phyloP scores from a whole-genome alignment of 2,797 vertebrate genomes.

The Anas flavirostris region DNA sequence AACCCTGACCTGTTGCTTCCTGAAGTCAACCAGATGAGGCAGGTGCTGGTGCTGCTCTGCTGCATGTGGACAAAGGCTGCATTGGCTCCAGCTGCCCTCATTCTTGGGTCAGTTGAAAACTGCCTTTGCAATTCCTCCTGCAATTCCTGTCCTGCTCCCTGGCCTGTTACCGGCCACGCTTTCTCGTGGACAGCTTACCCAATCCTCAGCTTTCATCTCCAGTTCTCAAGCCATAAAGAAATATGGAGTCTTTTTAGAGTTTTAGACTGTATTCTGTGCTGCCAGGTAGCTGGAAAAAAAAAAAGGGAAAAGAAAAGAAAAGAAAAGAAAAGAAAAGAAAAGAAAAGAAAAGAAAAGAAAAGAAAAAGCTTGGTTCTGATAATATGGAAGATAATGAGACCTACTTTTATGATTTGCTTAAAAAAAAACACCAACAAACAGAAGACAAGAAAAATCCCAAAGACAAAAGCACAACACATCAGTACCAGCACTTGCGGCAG shows the following conservation, averaged over 20 bases:
- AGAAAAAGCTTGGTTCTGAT: not conserved
- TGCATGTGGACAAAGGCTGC: not conserved
- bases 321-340: too few relatives aligned
- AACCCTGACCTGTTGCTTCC: not conserved
- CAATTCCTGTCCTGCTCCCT: too few relatives aligned
- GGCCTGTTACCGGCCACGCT: not conserved
- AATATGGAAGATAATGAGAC: not conserved
- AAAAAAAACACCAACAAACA: not conserved
- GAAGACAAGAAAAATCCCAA: not conserved
- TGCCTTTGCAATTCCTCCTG: not conserved
- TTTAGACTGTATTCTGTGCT: not conserved
- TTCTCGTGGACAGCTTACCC: not conserved
- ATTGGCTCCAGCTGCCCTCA: fast-evolving
- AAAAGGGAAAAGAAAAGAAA: not conserved
- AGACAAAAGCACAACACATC: not conserved
- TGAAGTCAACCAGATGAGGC: not conserved
- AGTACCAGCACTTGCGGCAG: not conserved
- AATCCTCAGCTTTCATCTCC: not conserved
- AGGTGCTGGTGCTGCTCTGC: not conserved
- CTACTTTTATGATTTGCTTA: not conserved
- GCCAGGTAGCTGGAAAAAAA: not conserved
- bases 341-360: not conserved
- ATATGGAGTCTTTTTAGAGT: not conserved
- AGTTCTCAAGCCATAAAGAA: not conserved
- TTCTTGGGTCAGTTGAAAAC: not conserved